Evolutionary conservation across 2,888 invertebrate genomes (phyloP), one percentile per base, ranked within the genome.

Genomic region (Trachelus iudaicus): DNA sequence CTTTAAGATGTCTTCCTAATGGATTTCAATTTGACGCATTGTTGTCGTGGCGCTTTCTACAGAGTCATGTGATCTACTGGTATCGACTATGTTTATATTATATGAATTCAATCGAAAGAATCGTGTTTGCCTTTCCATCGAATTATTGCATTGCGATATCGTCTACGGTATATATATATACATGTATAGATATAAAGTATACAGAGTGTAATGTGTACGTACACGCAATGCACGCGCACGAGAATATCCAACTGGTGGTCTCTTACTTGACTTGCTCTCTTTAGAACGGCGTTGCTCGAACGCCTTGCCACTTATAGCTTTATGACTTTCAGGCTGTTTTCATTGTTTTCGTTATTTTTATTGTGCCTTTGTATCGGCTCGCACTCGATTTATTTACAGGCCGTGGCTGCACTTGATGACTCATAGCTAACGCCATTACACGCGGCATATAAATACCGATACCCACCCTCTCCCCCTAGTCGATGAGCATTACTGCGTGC

Each of bases 311-410:
- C 79, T 80, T 82, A 79, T 77, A 82, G 81, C 79, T 84, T 84
- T 83, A 84, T 80, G 82, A 83, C 75, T 82, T 76, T 78, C 80
- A 73, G 76, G 30, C 77, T 76, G 77, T 81, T 83, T 81, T 83
- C 83, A 83, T 84, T 81, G 83, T 83, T 83, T 84, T 80, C 79
- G 37, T 56, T 79, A 81, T 79, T 82, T 82, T 83, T 83, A 80
- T 80, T 78, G 71, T 74, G 79, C 78, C 76, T 76, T 79, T 79
- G 80, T 79, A 81, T 82, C 80, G 81, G 81, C 77, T 79, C 78
- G 75, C 80, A 74, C 77, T 79, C 79, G 79, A 81, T 82, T 82
- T 81, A 81, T 81, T 80, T 79, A 69, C 81, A 76, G 77, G 73
- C 76, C 75, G 77, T 77, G 77, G 78, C 76, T 76, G 76, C 75